Conservation (phyloP, 1,140 invertebrate species). For the Camponotus vicinus region DNA sequence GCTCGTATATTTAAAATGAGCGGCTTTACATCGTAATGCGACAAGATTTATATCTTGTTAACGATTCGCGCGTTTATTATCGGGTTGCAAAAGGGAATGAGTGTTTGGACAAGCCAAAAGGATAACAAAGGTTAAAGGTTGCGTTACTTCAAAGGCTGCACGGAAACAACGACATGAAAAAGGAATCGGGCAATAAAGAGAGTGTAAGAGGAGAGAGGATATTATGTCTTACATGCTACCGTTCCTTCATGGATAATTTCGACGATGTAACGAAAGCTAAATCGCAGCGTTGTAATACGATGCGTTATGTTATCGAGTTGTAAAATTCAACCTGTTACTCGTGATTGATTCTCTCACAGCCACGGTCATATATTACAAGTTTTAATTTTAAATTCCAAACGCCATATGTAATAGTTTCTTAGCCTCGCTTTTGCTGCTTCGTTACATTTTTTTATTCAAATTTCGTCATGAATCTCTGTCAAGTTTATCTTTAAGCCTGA, state of each 20-base stretch:
- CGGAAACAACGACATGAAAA: conserved; percentile 4
- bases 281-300: conserved; percentile 12
- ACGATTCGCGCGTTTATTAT: conserved; percentile 42
- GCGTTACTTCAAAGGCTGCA: conserved; percentile 21
- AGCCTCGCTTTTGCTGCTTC: not conserved
- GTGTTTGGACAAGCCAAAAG: not conserved
- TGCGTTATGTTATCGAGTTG: conserved; percentile 76
- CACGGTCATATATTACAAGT: conserved; percentile 79
- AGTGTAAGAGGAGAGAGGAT: not conserved
- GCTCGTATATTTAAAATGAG: not conserved
- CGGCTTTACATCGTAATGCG: conserved; percentile 27
- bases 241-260: conserved; percentile 45
- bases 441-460: conserved; percentile 18
- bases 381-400: conserved; percentile 57
- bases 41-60: conserved; percentile 60
- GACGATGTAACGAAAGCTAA: conserved; percentile 38
- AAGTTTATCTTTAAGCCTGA: not conserved
- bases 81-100: not conserved
- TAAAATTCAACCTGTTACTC: conserved; percentile 82
- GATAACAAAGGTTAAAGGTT: conserved; percentile 23
- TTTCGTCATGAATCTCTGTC: not conserved
- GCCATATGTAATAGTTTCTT: conserved; percentile 46
- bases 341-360: conserved; percentile 79
- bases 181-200: conserved; percentile 19
- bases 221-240: not conserved